Percentiles rank a stretch among this genome's conserved stretches.
Conservation (phyloP, 2,797 vertebrate species). For the Sphenopsis melanotis region DNA sequence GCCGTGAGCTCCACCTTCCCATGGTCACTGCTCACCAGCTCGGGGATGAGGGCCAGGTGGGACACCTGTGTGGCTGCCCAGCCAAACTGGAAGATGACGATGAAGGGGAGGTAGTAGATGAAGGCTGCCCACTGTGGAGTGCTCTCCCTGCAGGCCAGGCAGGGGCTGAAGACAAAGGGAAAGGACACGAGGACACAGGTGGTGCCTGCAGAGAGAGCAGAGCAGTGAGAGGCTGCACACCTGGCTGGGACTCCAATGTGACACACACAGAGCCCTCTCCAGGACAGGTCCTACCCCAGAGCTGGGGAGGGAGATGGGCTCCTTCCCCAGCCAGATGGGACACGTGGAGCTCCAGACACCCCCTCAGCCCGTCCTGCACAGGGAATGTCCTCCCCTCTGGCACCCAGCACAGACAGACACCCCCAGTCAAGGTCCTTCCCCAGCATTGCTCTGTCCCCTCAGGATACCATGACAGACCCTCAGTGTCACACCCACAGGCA, state of each 20-base stretch:
- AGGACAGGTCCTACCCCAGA: background rate
- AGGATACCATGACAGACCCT: background rate
- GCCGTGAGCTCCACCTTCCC: constrained; percentile 94
- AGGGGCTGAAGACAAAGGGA: constrained; percentile 92
- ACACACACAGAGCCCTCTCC: background rate
- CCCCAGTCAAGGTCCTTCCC: background rate
- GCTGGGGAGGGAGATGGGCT: background rate
- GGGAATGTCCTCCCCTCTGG: background rate
- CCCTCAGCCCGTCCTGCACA: background rate
- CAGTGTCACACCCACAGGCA: background rate
- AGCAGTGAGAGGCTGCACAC: background rate
- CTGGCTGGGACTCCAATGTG: background rate
- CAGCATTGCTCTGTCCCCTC: background rate
- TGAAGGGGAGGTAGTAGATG: constrained; percentile 88
- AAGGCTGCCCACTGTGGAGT: constrained; percentile 87
- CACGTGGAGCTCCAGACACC: accelerated
- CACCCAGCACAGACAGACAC: background rate
- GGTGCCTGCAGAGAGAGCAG: constrained; percentile 77
- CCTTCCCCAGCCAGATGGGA: background rate
- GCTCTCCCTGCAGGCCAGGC: constrained; percentile 76
- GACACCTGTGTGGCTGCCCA: constrained; percentile 95
- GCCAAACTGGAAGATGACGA: constrained; percentile 92
- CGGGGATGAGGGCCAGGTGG: constrained; percentile 92
- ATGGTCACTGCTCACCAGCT: constrained; percentile 84
- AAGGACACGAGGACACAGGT: constrained; percentile 87